These are phyloP conservation scores for Platysternon megacephalum DNA, from an alignment of 2,113 vertebrate genomes.

Conservation along the genomic window DNA sequence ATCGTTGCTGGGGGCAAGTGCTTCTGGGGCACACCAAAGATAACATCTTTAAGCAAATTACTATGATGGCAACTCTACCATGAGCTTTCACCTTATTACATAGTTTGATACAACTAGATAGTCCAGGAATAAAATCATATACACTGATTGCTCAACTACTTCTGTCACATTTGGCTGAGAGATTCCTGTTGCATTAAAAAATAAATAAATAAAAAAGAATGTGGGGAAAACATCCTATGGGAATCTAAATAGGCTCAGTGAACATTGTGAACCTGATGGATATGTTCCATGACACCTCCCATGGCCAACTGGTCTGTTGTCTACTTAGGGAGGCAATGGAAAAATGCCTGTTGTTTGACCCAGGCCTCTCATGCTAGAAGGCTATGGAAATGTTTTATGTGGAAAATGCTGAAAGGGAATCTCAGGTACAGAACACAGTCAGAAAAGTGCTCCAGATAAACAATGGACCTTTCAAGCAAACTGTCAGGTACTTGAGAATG, in stretches of 20 bases:
- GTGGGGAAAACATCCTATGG: neutral
- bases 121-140: neutral
- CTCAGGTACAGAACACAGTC: neutral
- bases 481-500: neutral
- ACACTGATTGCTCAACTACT: neutral
- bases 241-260: neutral
- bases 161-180: neutral
- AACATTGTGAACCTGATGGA: neutral
- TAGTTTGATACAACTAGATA: neutral
- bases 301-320: neutral
- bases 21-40: neutral
- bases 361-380: neutral
- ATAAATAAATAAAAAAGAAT: fast-evolving
- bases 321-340: neutral
- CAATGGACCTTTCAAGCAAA: neutral
- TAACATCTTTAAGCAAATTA: too few relatives aligned
- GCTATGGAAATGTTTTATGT: neutral
- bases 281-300: neutral
- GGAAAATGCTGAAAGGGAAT: neutral
- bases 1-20: neutral
- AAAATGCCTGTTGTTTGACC: neutral
- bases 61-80: neutral
- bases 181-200: neutral
- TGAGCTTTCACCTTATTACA: neutral
- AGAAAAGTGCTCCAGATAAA: neutral